Evolutionary conservation across 2,797 vertebrate species (phyloP), one percentile per base, ranked within the genome.

Genomic region (Rhynchotus rufescens): DNA sequence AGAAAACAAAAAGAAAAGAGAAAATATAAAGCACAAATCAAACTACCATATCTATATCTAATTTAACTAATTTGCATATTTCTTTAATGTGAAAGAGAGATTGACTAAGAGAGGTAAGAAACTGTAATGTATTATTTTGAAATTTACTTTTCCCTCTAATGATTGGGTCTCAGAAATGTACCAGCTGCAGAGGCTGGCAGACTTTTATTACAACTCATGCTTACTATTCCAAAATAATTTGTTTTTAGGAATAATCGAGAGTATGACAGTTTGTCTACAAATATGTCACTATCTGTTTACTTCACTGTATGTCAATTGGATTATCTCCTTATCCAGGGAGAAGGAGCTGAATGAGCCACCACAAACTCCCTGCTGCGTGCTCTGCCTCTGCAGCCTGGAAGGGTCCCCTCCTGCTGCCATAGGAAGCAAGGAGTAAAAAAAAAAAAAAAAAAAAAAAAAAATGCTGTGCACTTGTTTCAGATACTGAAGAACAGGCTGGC

Each of bases 251-350:
- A 96, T 96, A 96, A 97, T 96, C 52, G 89, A 88, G 83, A 94
- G 34, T 94, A 94, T 97, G 96, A 97, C 94, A 97, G 95, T 97
- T 97, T 97, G 96, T 97, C 96, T 97, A 97, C 96, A 97, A 97
- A 97, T 97, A 98, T 97, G 95, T 97, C 97, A 97, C 89, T 97
- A 76, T 94, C 94, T 96, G 94, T 97, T 98, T 97, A 95, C 90
- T 92, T 97, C 92, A 87, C 80, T 13, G 10, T 94, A 87, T 95
- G 91, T 95, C 96, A 96, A 92, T 94, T 96, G 93, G 95, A 97
- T 97, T 96, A 95, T 91, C 66, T 94, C 84, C 90, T 95, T 92
- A 88, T 86, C 96, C 91, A 67, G 81, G 80, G 80, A 91, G 86
- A 96, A 94, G 90, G n/a, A 93, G 93, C 92, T 74, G 88, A 97